phyloP scores from a whole-genome alignment of 2,888 invertebrate species.

The Perizoma flavofasciatum region DNA sequence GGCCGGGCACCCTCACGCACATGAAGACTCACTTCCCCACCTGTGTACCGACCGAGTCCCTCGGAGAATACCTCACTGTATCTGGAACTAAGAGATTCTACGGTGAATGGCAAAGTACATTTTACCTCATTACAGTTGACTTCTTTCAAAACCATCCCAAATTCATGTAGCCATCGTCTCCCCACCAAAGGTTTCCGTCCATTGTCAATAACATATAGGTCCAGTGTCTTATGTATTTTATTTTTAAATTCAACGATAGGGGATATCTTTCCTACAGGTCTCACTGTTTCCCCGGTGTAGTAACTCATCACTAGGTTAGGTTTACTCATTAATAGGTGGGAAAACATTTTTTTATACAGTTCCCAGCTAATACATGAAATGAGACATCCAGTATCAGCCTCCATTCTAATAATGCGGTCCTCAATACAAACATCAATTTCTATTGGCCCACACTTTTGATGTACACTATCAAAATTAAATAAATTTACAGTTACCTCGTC shows the following conservation, averaged over 20 bases:
- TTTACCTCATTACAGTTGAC: too few species aligned
- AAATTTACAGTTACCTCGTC: slow-evolving; percentile 14
- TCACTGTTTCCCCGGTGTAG: slow-evolving; percentile 27
- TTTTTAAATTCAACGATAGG: slow-evolving; percentile 23
- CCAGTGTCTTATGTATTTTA: too few species aligned
- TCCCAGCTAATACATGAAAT: slow-evolving; percentile 14
- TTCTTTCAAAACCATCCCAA: too few species aligned
- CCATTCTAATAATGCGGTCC: background rate
- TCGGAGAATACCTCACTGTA: slow-evolving; percentile 40
- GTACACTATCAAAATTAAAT: background rate
- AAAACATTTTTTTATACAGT: slow-evolving; percentile 1
- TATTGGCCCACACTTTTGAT: slow-evolving; percentile 4
- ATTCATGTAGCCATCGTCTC: slow-evolving; percentile 35
- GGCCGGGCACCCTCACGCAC: slow-evolving; percentile 30
- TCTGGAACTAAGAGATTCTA: slow-evolving; percentile 30
- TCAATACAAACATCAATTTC: background rate
- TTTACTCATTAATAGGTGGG: background rate
- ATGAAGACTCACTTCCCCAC: slow-evolving; percentile 33
- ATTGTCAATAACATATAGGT: slow-evolving; percentile 26
- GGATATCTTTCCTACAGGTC: slow-evolving; percentile 26
- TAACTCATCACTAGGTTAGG: slow-evolving; percentile 23
- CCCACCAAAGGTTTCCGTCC: slow-evolving; percentile 18
- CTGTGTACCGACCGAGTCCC: slow-evolving; percentile 42
- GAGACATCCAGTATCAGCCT: slow-evolving; percentile 4
- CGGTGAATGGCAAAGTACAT: slow-evolving; percentile 5